A percentile compares a stretch with the other conserved stretches of the same genome.
Evolutionary conservation across 2,113 vertebrate genomes (phyloP).

Genomic region (Abramis brama): DNA sequence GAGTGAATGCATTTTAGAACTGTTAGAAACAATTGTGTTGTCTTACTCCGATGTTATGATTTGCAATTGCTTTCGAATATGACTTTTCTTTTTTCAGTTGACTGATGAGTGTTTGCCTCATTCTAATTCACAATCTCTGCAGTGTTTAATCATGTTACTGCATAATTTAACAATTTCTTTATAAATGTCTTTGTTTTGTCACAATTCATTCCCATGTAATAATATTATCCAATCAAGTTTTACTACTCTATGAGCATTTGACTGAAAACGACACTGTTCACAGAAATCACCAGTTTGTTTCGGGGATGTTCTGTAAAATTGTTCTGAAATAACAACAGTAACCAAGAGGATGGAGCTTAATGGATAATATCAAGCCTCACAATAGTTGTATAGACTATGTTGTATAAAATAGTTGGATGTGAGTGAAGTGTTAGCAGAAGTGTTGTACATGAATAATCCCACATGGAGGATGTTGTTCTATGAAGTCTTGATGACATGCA

Average conservation of each 20-base stretch:
- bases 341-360: not conserved
- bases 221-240: not conserved
- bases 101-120: conserved; percentile 15
- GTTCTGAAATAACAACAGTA: not conserved
- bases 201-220: not conserved
- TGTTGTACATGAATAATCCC: not conserved
- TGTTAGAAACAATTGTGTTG: not conserved
- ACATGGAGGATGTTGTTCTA: not conserved
- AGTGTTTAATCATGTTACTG: not conserved
- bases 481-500: not conserved
- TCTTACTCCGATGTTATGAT: not conserved
- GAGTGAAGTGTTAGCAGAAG: not conserved
- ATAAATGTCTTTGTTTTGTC: not conserved
- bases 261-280: not conserved
- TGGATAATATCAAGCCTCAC: not conserved
- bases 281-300: not conserved
- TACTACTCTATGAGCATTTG: not conserved
- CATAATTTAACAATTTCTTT: not conserved
- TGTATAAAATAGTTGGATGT: too few species aligned
- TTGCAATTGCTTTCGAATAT: conserved; percentile 12
- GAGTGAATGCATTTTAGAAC: not conserved
- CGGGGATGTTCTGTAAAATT: too few species aligned
- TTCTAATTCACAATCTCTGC: not conserved
- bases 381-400: not conserved
- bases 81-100: not conserved